Base-by-base conservation (phyloP, 2,888 invertebrate genomes). In the Pachymerium ferrugineum region DNA sequence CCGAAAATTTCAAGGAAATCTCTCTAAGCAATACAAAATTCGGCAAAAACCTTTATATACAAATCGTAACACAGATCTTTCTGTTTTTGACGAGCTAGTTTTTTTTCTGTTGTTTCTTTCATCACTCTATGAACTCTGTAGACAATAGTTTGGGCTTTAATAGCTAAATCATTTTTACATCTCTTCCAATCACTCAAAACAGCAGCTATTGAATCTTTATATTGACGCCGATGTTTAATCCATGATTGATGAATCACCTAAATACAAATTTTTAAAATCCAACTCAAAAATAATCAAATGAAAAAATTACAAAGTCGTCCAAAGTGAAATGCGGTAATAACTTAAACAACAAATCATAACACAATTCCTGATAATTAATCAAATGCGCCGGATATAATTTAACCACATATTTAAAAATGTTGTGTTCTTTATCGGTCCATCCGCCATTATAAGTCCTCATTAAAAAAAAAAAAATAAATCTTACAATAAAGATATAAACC, bases 261-360 rank as follows among this genome's bases (percentile, higher is more conserved):
- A 35, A 16, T 38, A 33, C 8, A 38, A 4, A 3, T 16, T 3
- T 2, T 62, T 62, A 16, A 8, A 62, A 8, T 62, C 19, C 19
- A 10, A 16, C 62, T 62, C 8, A 62, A 14, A 62, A 62, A 25
- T 16, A 22, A 10, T 16, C 62, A 16, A 8, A 14, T 16, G n/a
- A n/a, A 16, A 33, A 3, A 35, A 14, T 71, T 71, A 71, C 71
- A 1, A 71, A 38, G 14, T 71, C 71, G 4, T 71, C 71, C 71
- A 33, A 3, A 2, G 33, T 22, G 16, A 22, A 38, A 38, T 71
- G 71, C 3, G 71, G 71, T 35, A 71, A 38, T 3, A 35, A 14
- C 19, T 29, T 16, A 19, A 8, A 8, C 19, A 71, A 28, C 22
- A 35, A 16, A 22, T 71, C 71, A 22, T 16, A 71, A n/a, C 16